Evolutionary conservation across 2,888 invertebrate genomes (phyloP), one percentile per base, ranked within the genome.

Genomic region (Cryptosula pallasiana): DNA sequence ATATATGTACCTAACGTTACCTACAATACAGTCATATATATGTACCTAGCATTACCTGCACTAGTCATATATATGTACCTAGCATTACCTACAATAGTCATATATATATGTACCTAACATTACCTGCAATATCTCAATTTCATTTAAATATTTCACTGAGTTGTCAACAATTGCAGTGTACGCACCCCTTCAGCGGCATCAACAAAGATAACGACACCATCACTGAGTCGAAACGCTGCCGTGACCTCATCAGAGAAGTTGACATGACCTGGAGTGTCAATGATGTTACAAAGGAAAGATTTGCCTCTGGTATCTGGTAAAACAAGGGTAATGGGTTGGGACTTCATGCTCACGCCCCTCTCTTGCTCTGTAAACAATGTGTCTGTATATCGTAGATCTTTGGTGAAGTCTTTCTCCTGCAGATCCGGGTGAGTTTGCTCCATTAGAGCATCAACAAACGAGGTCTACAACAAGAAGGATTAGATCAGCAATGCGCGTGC

Each of bases 221-320:
- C 91, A 79, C 89, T 88, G 5, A 97, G 87, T 74, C 99, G 89
- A 87, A 96, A 92, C 0, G 97, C 95, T 1, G 99, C 97, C 0
- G 98, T 96, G 1, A 94, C 95, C 87, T 99, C 99, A 86, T 99
- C 99, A 35, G 97, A 97, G 84, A 98, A 99, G 84, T 99, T 99
- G 0, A 99, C 98, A 87, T 99, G 99, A 0, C 87, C 88, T 73
- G 89, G 99, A 0, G 98, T 96, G 81, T 99, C 99, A 86, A 97
- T 95, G 72, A 99, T 90, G 81, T 99, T 99, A 81, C 99, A 87
- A 55, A 99, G 87, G 84, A 91, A 97, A n/a, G 96, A 97, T 86
- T 99, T 99, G 73, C 92, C 92, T 82, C 94, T 93, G 0, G 95
- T 90, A 83, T 97, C 95, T 78, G 94, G 95, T 75, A 99, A 86